Conservation (phyloP, 2,113 vertebrate species). For the Sinocyclocheilus rhinocerous region DNA sequence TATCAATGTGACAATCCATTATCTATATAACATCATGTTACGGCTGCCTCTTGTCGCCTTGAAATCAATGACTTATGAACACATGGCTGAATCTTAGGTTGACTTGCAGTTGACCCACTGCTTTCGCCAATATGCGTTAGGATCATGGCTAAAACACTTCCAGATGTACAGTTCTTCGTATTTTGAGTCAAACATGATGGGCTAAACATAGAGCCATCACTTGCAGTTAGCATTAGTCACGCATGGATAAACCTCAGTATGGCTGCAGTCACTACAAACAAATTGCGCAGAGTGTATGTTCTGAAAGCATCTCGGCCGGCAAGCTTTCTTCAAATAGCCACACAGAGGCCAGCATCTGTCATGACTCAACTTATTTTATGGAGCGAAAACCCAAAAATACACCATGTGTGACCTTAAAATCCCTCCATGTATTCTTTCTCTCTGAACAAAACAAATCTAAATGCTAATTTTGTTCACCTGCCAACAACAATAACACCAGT, state of each 20-base stretch:
- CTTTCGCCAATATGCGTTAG: constrained; percentile 19
- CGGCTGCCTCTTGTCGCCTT: background rate
- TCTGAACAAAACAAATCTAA: background rate
- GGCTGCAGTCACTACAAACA: constrained; percentile 40
- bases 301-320: constrained; percentile 12
- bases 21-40: constrained; percentile 17
- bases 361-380: constrained; percentile 29
- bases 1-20: constrained; percentile 13
- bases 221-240: constrained; percentile 40
- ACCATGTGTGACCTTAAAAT: background rate
- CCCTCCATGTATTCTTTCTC: background rate
- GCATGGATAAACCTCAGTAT: constrained; percentile 27
- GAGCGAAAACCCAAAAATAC: background rate
- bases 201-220: constrained; percentile 47
- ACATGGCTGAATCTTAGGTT: constrained; percentile 6
- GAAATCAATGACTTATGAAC: constrained; percentile 1
- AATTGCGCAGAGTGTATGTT: background rate
- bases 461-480: background rate
- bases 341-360: background rate
- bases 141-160: constrained; percentile 29
- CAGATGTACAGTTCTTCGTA: constrained; percentile 26
- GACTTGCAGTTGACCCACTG: background rate
- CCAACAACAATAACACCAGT: background rate
- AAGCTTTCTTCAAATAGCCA: constrained; percentile 13
- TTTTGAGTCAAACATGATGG: constrained; percentile 28